Evolutionary conservation across 92 coral and sea anemone genomes (phyloP).

Genomic region (Umimayanthus chanpuru): DNA sequence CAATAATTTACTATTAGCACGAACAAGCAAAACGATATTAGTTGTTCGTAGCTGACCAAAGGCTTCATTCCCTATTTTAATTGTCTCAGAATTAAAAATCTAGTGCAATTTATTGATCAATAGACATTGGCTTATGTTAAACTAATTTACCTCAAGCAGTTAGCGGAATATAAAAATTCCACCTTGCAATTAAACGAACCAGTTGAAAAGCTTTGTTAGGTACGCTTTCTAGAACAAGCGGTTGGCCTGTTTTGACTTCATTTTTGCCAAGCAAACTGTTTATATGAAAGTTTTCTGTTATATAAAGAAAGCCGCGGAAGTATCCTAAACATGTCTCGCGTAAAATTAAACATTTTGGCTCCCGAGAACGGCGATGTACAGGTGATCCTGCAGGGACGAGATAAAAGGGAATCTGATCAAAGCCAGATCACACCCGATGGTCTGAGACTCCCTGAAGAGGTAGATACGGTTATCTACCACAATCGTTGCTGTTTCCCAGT

Average conservation of each 20-base stretch:
- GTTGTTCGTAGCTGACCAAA: not conserved
- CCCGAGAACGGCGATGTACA: conserved; percentile 36
- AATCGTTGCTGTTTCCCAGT: conserved; percentile 16
- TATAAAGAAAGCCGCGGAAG: not conserved
- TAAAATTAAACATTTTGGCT: conserved; percentile 34
- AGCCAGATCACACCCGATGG: conserved; percentile 21
- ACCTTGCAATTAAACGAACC: not conserved
- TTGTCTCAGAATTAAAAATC: conserved; percentile 15
- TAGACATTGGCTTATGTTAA: conserved; percentile 8
- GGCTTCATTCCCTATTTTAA: not conserved
- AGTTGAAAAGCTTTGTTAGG: not conserved
- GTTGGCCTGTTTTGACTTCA: not conserved
- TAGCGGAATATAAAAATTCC: not conserved
- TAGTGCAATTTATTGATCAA: not conserved
- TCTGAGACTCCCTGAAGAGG: conserved; percentile 38
- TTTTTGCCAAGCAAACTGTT: not conserved
- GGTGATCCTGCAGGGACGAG: conserved; percentile 30
- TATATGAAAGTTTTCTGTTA: not conserved
- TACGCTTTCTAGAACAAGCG: not conserved
- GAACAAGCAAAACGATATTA: not conserved
- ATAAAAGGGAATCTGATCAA: conserved; percentile 13
- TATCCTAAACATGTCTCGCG: conserved; percentile 9
- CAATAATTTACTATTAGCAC: not conserved
- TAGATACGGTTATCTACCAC: conserved; percentile 37
- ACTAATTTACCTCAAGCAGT: conserved; percentile 28